Conservation (phyloP, 2,113 vertebrate species). For the Tetraodon nigroviridis region DNA sequence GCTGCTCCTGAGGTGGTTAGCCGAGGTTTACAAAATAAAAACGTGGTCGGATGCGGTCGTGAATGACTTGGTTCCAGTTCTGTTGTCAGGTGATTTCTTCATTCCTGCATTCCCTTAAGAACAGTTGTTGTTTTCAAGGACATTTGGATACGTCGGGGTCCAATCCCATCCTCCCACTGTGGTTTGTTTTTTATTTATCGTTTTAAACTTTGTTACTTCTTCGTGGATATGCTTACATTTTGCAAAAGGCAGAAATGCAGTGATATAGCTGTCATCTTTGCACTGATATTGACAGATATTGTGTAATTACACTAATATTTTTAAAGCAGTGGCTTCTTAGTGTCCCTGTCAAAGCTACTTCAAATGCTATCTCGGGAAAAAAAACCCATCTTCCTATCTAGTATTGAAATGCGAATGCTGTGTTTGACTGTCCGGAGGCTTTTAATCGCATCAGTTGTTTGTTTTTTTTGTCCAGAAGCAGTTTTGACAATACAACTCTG, state of each 20-base stretch:
- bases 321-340: slow-evolving; percentile 1
- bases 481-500: slow-evolving; percentile 52
- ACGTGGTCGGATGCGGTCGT: neutral
- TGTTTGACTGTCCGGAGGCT: slow-evolving; percentile 19
- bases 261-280: too few species aligned
- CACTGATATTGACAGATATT: too few species aligned
- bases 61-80: too few species aligned
- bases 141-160: too few species aligned
- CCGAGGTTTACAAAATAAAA: neutral
- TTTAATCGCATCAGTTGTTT: slow-evolving; percentile 46
- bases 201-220: neutral
- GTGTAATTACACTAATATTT: neutral
- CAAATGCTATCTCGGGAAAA: slow-evolving; percentile 17
- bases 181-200: too few species aligned
- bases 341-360: slow-evolving; percentile 25
- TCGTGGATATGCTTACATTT: neutral
- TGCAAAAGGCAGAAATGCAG: too few species aligned
- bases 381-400: slow-evolving; percentile 24
- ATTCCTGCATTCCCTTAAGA: too few species aligned
- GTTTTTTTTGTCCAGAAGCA: slow-evolving; percentile 15
- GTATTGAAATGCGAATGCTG: slow-evolving; percentile 4
- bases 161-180: too few species aligned
- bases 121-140: too few species aligned
- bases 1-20: slow-evolving; percentile 1
- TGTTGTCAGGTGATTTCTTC: too few species aligned